Evolutionary conservation across 1,140 invertebrate genomes (phyloP), one percentile per base, ranked within the genome.

Genomic region (Uloborus diversus): DNA sequence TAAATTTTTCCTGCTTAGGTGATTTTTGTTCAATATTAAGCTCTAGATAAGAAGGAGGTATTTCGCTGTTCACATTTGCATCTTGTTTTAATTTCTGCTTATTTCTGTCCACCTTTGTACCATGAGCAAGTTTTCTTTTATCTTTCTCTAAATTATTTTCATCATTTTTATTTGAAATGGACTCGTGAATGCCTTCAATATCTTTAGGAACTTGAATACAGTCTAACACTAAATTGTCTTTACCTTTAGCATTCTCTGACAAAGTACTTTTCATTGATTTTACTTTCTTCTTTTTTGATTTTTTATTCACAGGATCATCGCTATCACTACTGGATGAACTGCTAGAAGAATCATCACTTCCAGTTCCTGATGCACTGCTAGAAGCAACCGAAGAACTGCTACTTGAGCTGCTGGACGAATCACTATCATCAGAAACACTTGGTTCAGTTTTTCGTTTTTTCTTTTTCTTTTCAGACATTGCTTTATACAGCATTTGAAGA

Each of bases 401-500:
- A 14, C 80, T 62, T n/a, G n/a, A n/a, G 32, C 71, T 78, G 20
- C 71, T 68, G 27, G 14, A n/a, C 7, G 70, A 61, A 49, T 35
- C 59, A 27, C 33, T 73, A 11, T 66, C 23, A 47, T 4, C 9
- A 14, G 17, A 13, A 37, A 14, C 17, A 53, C 17, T 51, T 17
- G 11, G 13, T 3, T 53, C 23, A 7, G 17, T 1, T 13, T 42
- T 9, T 42, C 17, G 9, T 17, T 53, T 51, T 53, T 14, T 51
- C 37, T 37, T 62, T 13, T 78, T 65, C 37, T 75, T 75, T n/a
- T 30, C 33, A 33, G n/a, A 25, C 73, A 78, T 78, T 3, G 27
- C 62, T 42, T 78, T 66, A 35, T 66, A 78, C 73, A 78, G 65
- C 14, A 30, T 49, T 25, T 33, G 28, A n/a, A 78, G 35, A 56